Percentiles rank a stretch among this genome's conserved stretches.
These are phyloP conservation scores for Australoheros scitulus DNA, from an alignment of 2,113 vertebrate species.

Conservation along the genomic window DNA sequence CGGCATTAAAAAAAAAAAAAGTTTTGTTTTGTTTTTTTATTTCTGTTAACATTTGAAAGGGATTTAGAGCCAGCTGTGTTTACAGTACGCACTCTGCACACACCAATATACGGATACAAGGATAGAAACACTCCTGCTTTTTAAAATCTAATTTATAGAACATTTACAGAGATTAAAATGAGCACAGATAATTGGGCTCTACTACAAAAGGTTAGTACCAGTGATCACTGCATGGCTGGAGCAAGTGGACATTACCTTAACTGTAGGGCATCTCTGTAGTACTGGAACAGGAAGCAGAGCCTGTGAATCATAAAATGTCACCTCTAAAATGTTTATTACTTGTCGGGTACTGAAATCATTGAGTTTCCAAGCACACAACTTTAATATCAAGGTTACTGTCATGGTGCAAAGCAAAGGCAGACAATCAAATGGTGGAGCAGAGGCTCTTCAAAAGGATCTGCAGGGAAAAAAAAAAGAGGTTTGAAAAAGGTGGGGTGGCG, in stretches of 20 bases:
- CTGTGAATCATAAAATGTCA: neutral
- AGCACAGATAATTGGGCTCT: neutral
- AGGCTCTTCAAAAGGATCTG: constrained; percentile 22
- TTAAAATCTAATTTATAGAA: constrained; percentile 6
- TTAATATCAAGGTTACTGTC: constrained; percentile 13
- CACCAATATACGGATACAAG: neutral
- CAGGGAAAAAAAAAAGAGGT: constrained; percentile 13
- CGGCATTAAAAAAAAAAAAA: constrained; percentile 36
- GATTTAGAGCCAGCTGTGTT: constrained; percentile 54
- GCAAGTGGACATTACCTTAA: neutral
- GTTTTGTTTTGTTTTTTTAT: constrained; percentile 65
- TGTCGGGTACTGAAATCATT: neutral
- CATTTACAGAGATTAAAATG: constrained; percentile 18
- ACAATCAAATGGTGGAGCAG: constrained; percentile 34
- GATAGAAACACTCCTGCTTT: neutral
- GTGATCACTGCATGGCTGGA: neutral
- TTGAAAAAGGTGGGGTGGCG: constrained; percentile 15
- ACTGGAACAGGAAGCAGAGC: neutral
- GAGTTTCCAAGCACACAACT: neutral
- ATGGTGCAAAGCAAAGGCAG: constrained; percentile 20
- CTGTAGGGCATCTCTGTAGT: neutral
- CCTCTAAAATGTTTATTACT: neutral
- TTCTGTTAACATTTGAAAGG: constrained; percentile 36
- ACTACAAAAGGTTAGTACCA: neutral
- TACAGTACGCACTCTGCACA: neutral